Evolutionary conservation across 2,797 vertebrate species (phyloP), one percentile per base, ranked within the genome.

Genomic region (Pteropus rufus): DNA sequence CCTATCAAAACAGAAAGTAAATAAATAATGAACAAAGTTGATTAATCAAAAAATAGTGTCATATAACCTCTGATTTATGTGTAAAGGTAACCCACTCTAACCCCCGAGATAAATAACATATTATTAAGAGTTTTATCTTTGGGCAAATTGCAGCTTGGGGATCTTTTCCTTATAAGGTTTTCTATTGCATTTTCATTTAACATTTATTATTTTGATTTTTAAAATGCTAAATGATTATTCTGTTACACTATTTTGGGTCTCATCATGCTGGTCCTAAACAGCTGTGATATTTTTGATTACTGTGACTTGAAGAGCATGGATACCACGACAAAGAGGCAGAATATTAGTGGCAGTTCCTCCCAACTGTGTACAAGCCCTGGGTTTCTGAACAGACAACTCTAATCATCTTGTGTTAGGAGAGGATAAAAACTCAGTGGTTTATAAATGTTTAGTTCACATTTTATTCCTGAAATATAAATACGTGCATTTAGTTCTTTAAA

Each of bases 381-480:
- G 6, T 54, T 65, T 96, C 86, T 89, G 26, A 88, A 81, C 10
- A 26, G 12, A 56, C 7, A 46, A 23, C 18, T 84, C 7, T 73
- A 46, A 75, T 60, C 9, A 49, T 29, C 21, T 24, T 69, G 11
- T 89, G 18, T 73, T 79, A 58, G 19, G 4, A 29, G 4, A 69
- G 3, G 44, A 39, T 31, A 44, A 75, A 10, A 91, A 24, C 8
- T 82, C 58, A n/a, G 16, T 24, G 54, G 3, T 67, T 92, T 77
- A 58, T 1, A 69, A 34, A 77, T 41, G 1, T 60, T 80, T 80
- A 34, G 46, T 21, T 72, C 11, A 34, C 41, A 67, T 60, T 84
- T 80, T 82, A 46, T 39, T 92, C 77, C 56, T 44, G 23, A 95
- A 94, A 91, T 85, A 19, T 34, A 77, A 92, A 90, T 70, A 29